Base-by-base conservation (phyloP, 2,113 vertebrate genomes). In the Jacana jacana region DNA sequence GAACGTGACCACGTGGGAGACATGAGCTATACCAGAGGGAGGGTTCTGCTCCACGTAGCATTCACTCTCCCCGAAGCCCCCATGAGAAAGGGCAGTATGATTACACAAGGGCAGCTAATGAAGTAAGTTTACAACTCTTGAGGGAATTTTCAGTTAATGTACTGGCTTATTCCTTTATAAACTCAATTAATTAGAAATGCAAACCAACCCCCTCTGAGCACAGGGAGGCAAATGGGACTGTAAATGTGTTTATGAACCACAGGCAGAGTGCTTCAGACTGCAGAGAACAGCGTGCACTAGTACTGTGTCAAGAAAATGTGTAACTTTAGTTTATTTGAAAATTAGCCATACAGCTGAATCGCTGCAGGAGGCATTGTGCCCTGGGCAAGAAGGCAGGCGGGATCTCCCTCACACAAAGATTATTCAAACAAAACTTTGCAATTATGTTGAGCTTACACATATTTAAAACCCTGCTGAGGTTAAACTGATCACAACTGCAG, bases 391-490 rank as follows among this genome's bases (percentile, higher is more conserved):
- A 69, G 73, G 72, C 81, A 81, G 82, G 93, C 93, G 79, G 79
- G 79, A 84, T 92, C 81, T 57, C 81, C 91, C 88, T 73, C 79
- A 60, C 19, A 66, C 73, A 84, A 72, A 89, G 86, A 95, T 96
- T 95, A 93, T 92, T 94, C 93, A 96, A 97, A 97, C 24, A 91
- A 95, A 92, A 93, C 81, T 85, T 84, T 68, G 76, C 77, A n/a
- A 83, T 89, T 96, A 92, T 95, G 90, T 93, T 95, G 88, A 94
- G 92, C 92, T 96, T 95, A 97, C 86, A 85, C 92, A 91, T 97
- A 95, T 93, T 97, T 94, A 94, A 97, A 92, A 87, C 87, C 95
- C 95, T 94, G 93, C 96, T 95, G 96, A 91, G 95, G 89, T 83
- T 94, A 96, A 76, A 42, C 57, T 52, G 95, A 95, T 91, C 93